A percentile compares a stretch with the other conserved stretches of the same genome.
phyloP scores from a whole-genome alignment of 2,888 invertebrate genomes.

The Eurois occulta region DNA sequence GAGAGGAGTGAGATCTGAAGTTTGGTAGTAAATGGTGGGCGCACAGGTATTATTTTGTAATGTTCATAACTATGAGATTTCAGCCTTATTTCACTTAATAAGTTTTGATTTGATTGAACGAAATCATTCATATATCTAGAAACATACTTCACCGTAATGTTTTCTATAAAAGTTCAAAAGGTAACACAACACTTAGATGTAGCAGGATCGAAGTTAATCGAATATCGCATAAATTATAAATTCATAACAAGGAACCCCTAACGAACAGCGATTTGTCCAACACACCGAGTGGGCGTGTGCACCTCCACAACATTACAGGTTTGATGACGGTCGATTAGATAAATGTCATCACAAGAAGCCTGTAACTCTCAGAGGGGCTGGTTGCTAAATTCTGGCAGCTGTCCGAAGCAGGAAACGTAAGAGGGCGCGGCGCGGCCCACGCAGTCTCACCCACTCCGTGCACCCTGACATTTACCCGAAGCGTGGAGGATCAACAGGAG shows the following conservation, averaged over 20 bases:
- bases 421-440: conserved; percentile 61
- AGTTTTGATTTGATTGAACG: not conserved
- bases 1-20: not conserved
- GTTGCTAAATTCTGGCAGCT: conserved; percentile 46
- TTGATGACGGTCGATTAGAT: conserved; percentile 47
- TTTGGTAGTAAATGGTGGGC: conserved; percentile 14
- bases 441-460: conserved; percentile 66
- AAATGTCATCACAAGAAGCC: conserved; percentile 53
- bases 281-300: conserved; percentile 38
- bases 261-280: conserved; percentile 41
- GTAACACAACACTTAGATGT: conserved; percentile 18
- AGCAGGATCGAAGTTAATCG: conserved; percentile 3
- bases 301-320: conserved; percentile 43
- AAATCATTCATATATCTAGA: not conserved
- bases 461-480: conserved; percentile 80
- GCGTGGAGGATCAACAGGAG: conserved; percentile 79
- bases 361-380: conserved; percentile 36
- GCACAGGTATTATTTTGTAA: conserved; percentile 6
- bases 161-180: conserved; percentile 23
- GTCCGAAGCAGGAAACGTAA: conserved; percentile 48
- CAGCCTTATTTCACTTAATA: not conserved
- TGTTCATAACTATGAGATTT: not conserved
- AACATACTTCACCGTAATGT: not conserved
- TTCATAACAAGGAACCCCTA: conserved; percentile 39
- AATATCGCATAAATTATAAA: conserved; percentile 42